Percentiles rank a stretch among this genome's conserved stretches.
Evolutionary conservation across 1,140 invertebrate species (phyloP).

Genomic region (Neoseiulus cucumeris): DNA sequence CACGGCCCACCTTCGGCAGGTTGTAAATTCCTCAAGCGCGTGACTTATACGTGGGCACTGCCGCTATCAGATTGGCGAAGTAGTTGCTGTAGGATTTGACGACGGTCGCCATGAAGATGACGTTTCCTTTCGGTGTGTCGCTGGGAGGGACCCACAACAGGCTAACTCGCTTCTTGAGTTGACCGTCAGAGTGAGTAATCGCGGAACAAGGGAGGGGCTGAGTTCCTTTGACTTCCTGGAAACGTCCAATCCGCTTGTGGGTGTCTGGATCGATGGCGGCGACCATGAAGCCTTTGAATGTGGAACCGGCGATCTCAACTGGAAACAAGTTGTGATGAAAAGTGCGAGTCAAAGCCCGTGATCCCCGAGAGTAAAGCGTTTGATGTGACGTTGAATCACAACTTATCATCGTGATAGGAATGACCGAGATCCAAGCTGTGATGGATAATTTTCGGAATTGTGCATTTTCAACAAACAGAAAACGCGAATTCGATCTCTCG

Average conservation of each 20-base stretch:
- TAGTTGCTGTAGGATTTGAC: slow-evolving; percentile 4
- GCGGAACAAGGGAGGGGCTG: slow-evolving; percentile 18
- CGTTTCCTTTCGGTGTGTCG: slow-evolving; percentile 16
- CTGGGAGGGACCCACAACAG: slow-evolving; percentile 18
- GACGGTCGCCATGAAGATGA: slow-evolving; percentile 17
- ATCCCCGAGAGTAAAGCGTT: background rate
- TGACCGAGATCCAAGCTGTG: no score
- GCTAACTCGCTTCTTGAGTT: slow-evolving; percentile 16
- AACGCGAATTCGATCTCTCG: no score
- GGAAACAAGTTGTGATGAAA: background rate
- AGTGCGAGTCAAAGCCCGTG: background rate
- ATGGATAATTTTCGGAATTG: no score
- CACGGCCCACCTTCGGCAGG: no score
- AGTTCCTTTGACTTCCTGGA: slow-evolving; percentile 18
- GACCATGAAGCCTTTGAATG: slow-evolving; percentile 20
- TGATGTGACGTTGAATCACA: no score
- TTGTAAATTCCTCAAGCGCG: background rate
- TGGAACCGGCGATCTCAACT: slow-evolving; percentile 18
- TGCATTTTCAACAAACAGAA: no score
- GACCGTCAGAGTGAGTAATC: slow-evolving; percentile 18
- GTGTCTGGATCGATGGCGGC: slow-evolving; percentile 19
- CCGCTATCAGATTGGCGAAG: background rate
- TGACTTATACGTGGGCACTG: background rate
- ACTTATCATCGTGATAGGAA: no score
- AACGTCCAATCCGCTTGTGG: slow-evolving; percentile 18